phyloP scores from a whole-genome alignment of 2,113 vertebrate species.

The Bufo gargarizans region DNA sequence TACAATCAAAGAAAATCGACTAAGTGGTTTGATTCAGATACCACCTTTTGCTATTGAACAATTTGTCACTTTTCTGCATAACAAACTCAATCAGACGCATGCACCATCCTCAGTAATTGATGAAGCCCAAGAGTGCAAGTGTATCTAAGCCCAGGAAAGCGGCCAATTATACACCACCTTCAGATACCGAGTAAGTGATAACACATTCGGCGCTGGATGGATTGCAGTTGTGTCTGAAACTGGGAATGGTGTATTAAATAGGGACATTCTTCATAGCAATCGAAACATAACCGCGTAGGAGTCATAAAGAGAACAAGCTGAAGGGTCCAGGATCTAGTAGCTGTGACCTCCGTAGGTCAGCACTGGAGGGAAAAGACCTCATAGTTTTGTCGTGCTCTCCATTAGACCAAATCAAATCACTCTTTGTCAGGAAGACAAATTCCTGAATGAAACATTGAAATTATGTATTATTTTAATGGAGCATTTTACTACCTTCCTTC shows the following conservation, averaged over 20 bases:
- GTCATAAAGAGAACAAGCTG: background rate
- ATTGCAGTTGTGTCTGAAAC: constrained; percentile 52
- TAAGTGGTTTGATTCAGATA: constrained; percentile 68
- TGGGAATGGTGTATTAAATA: constrained; percentile 50
- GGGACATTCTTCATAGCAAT: background rate
- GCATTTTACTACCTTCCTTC: background rate
- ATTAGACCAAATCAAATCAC: background rate
- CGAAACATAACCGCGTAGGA: background rate
- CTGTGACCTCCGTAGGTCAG: constrained; percentile 26
- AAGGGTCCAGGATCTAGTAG: background rate
- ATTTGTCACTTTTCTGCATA: constrained; percentile 66
- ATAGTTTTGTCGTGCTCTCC: background rate
- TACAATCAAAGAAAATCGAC: constrained; percentile 52
- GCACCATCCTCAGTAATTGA: constrained; percentile 66
- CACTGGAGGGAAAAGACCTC: background rate
- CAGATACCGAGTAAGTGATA: constrained; percentile 38
- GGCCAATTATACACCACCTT: constrained; percentile 57
- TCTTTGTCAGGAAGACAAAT: background rate
- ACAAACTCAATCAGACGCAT: constrained; percentile 66
- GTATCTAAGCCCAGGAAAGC: constrained; percentile 57
- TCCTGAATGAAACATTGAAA: constrained; percentile 16
- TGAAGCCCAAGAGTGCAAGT: constrained; percentile 60
- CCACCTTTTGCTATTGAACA: constrained; percentile 65
- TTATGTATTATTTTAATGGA: background rate
- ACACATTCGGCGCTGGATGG: constrained; percentile 54